Evolutionary conservation across 2,113 vertebrate genomes (phyloP).

Genomic region (Alectura lathami): DNA sequence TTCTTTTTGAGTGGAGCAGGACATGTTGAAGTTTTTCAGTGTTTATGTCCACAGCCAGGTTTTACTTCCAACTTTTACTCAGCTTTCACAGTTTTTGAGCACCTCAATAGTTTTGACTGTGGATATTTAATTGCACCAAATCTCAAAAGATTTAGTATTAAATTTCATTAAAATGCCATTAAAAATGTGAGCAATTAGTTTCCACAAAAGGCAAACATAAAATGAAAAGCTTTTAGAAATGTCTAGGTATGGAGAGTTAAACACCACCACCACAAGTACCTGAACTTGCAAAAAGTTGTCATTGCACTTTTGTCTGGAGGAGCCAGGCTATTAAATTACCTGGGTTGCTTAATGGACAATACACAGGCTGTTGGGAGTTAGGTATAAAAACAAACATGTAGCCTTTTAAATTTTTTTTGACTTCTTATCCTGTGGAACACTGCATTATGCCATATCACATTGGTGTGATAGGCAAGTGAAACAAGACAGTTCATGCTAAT

Average conservation of each 20-base stretch:
- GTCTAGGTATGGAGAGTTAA: neutral
- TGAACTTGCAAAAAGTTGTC: neutral
- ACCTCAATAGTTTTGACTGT: neutral
- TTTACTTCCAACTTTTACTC: neutral
- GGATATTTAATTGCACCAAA: neutral
- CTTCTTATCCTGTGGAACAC: neutral
- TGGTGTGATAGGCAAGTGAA: neutral
- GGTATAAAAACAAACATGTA: conserved; percentile 23
- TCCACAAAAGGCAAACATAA: neutral
- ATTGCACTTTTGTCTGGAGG: neutral
- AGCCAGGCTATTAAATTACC: conserved; percentile 27
- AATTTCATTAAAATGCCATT: neutral
- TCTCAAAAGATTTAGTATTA: neutral
- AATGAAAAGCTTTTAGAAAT: neutral
- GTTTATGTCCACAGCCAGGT: neutral
- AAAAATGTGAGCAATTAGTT: neutral
- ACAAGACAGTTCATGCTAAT: conserved; percentile 33
- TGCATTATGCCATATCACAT: conserved; percentile 13
- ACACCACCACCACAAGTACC: neutral
- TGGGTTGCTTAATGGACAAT: conserved; percentile 31
- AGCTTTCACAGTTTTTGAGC: neutral
- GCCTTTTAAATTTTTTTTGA: conserved; percentile 37
- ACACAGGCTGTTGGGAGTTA: conserved; percentile 20
- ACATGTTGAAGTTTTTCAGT: neutral
- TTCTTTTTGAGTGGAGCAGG: neutral